Conservation (phyloP, 2,797 vertebrate genomes). For the Lacerta viridis region DNA sequence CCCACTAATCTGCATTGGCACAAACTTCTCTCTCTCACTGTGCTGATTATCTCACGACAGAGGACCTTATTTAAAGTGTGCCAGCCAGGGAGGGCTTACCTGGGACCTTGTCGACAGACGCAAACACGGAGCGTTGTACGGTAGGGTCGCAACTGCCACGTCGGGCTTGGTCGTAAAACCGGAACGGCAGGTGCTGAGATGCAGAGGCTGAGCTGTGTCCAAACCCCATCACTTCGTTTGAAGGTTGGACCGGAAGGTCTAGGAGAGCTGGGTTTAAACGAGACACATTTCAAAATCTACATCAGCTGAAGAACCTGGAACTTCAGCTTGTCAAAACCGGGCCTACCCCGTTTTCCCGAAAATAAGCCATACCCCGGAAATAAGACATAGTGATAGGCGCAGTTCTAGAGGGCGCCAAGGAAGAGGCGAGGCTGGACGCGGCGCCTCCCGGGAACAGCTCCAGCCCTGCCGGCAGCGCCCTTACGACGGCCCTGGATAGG, state of each 20-base stretch:
- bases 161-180: constrained; percentile 95
- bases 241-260: constrained; percentile 89
- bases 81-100: constrained; percentile 80
- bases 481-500: no score
- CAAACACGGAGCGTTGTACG: constrained; percentile 90
- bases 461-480: no score
- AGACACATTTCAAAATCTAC: constrained; percentile 7
- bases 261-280: constrained; percentile 86
- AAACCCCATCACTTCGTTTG: constrained; percentile 92
- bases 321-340: neutral
- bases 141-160: constrained; percentile 90
- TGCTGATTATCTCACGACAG: no score
- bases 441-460: no score
- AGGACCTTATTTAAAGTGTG: neutral
- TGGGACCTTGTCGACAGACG: constrained; percentile 97
- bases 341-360: neutral
- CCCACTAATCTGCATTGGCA: no score
- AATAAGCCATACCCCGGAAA: no score
- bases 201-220: constrained; percentile 82
- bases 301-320: no score
- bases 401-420: no score
- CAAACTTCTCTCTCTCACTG: no score
- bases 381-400: no score
- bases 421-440: no score
- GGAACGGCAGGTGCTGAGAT: constrained; percentile 91